phyloP scores from a whole-genome alignment of 2,888 invertebrate species.

The Drosophila tanythrix region DNA sequence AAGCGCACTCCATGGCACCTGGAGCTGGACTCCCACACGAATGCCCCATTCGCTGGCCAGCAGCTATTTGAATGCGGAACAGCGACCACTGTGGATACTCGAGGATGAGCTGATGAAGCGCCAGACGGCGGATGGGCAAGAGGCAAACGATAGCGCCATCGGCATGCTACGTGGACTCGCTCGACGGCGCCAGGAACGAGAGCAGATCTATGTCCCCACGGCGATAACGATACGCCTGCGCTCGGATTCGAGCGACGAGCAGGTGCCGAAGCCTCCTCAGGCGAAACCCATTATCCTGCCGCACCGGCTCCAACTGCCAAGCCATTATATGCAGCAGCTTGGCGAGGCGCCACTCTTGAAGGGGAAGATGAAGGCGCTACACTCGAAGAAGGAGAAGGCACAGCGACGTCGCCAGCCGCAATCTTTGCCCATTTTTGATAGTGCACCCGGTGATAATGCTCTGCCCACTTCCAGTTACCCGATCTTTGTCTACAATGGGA shows the following conservation, averaged over 20 bases:
- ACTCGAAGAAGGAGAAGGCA: conserved; percentile 3
- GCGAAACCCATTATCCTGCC: conserved; percentile 33
- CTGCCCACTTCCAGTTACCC: conserved; percentile 52
- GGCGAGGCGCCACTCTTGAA: background rate
- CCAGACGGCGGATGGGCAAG: conserved; percentile 32
- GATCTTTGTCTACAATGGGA: conserved; percentile 79
- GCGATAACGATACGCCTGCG: conserved; percentile 29
- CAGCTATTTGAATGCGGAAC: conserved; percentile 61
- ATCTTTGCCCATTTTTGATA: conserved; percentile 73
- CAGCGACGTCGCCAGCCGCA: conserved; percentile 43
- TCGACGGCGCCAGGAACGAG: conserved; percentile 6
- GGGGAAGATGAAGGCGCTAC: background rate
- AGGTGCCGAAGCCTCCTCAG: background rate
- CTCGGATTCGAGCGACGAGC: background rate
- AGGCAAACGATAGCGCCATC: conserved; percentile 28
- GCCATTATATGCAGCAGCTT: conserved; percentile 59
- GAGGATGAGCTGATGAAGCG: conserved; percentile 70
- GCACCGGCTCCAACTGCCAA: conserved; percentile 61
- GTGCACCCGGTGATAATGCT: conserved; percentile 65
- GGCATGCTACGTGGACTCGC: background rate
- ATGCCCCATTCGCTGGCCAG: conserved; percentile 19
- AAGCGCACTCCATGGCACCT: conserved; percentile 22
- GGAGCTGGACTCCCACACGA: conserved; percentile 28
- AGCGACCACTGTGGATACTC: conserved; percentile 82
- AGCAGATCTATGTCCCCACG: conserved; percentile 9